These are phyloP conservation scores for Conchocele bisecta DNA, from an alignment of 2,888 invertebrate species.

Conservation along the genomic window DNA sequence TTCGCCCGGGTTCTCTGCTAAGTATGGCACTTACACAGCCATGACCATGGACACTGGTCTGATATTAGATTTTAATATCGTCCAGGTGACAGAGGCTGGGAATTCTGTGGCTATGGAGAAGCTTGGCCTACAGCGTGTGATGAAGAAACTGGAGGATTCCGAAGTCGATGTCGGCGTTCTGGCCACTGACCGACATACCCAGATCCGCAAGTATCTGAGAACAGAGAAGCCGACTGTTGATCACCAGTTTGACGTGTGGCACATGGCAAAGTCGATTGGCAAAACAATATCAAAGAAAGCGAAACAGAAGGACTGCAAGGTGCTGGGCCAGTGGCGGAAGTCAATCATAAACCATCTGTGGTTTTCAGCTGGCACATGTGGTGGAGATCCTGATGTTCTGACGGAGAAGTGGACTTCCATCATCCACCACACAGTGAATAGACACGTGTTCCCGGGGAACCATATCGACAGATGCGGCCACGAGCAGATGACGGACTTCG, in stretches of 20 bases:
- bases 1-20: no score
- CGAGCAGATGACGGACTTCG: neutral
- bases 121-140: neutral
- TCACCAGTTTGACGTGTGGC: slow-evolving; percentile 20
- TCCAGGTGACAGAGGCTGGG: slow-evolving; percentile 1
- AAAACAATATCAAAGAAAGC: neutral
- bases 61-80: neutral
- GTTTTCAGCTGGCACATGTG: neutral
- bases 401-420: neutral
- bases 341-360: slow-evolving; percentile 1
- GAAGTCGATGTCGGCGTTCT: neutral
- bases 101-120: neutral
- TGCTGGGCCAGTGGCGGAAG: neutral
- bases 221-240: neutral
- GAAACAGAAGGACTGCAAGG: neutral
- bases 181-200: slow-evolving; percentile 11
- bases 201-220: slow-evolving; percentile 9
- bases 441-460: slow-evolving; percentile 5
- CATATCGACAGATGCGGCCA: slow-evolving; percentile 2
- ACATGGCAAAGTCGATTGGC: slow-evolving; percentile 5
- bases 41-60: no score
- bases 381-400: neutral
- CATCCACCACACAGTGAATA: neutral
- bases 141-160: neutral
- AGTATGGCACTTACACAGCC: no score